phyloP scores from a whole-genome alignment of 1,140 invertebrate genomes.

The Aphaenogaster rudis region DNA sequence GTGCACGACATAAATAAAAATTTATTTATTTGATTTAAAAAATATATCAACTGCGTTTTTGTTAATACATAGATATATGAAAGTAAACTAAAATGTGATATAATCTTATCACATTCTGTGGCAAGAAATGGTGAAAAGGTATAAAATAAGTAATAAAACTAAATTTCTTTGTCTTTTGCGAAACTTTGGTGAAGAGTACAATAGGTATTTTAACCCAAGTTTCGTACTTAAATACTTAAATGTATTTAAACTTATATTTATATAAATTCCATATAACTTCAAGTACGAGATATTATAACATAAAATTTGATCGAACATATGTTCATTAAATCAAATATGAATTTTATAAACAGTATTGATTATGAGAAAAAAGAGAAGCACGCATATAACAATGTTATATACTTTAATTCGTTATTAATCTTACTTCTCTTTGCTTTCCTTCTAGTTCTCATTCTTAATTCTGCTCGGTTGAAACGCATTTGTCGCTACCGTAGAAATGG shows the following conservation, averaged over 20 bases:
- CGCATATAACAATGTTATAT: neutral
- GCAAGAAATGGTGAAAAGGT: neutral
- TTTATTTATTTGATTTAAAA: conserved; percentile 16
- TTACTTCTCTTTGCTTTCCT: neutral
- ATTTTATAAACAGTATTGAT: neutral
- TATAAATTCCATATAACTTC: neutral
- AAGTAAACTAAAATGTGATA: conserved; percentile 4
- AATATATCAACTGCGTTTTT: conserved; percentile 1
- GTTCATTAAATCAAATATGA: neutral
- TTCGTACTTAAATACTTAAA: neutral
- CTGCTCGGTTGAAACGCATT: neutral
- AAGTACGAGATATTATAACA: neutral
- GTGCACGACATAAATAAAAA: neutral
- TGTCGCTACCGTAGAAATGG: neutral
- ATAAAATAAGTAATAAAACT: neutral
- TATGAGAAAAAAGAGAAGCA: neutral
- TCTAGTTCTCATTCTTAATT: conserved; percentile 44
- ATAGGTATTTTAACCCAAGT: neutral
- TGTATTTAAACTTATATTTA: neutral
- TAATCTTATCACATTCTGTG: neutral
- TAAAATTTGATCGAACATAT: neutral
- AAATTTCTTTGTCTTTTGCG: neutral
- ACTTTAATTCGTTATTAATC: conserved; percentile 10
- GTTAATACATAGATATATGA: neutral
- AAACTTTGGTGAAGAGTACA: neutral